Conservation (phyloP, 2,888 invertebrate species). For the Tupiocoris notatus region DNA sequence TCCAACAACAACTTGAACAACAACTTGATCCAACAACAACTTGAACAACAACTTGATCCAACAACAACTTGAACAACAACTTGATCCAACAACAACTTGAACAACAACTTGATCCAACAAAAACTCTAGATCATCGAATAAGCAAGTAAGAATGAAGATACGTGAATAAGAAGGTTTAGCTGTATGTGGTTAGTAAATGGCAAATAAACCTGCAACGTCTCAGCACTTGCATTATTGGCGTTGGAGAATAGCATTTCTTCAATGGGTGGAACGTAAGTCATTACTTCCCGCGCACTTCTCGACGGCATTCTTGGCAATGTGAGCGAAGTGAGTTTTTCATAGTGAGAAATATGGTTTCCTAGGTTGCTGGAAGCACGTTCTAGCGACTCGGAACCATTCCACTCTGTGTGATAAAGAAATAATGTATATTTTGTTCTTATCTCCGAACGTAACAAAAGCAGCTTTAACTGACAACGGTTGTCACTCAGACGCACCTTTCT, state of each 20-base stretch:
- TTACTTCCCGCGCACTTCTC: slow-evolving; percentile 7
- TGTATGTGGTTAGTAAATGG: slow-evolving; percentile 25
- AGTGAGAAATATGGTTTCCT: neutral
- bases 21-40: no score
- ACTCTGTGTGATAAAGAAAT: slow-evolving; percentile 8
- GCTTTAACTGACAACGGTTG: no score
- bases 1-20: no score
- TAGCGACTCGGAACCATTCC: neutral
- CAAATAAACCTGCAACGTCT: slow-evolving; percentile 43
- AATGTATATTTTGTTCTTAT: no score
- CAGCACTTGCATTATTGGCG: slow-evolving; percentile 42
- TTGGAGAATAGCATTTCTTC: slow-evolving; percentile 32
- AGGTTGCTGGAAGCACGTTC: neutral
- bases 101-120: no score
- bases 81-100: no score
- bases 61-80: no score
- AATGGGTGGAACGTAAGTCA: slow-evolving; percentile 1
- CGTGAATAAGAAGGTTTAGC: no score
- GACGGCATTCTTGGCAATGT: neutral
- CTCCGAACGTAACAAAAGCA: no score
- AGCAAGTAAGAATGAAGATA: neutral
- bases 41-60: no score
- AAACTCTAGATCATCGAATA: no score
- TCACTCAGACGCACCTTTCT: slow-evolving; percentile 2
- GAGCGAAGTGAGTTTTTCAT: neutral